Base-by-base conservation (phyloP, 2,113 vertebrate species). In the Dicerorhinus sumatrensis region DNA sequence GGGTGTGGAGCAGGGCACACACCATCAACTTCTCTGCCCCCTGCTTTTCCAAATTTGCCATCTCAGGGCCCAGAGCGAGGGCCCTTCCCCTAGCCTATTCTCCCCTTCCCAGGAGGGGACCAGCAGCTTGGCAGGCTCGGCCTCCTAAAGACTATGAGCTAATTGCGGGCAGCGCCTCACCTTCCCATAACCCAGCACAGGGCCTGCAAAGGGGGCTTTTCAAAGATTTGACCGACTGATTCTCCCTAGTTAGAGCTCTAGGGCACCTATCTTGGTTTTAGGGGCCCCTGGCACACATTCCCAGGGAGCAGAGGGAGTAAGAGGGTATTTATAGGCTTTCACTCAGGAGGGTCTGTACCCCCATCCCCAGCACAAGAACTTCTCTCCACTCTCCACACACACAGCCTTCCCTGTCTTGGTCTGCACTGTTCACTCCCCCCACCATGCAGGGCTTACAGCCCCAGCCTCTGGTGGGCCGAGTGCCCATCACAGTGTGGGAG, bases 1-100 rank as follows among this genome's bases (percentile, higher is more conserved):
- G 27, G 1, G 10, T 4, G 5, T 1, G 8, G 13, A 31, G 12
- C 4, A 25, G 82, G 25, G 23, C 60, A 7, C 1, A 0, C 18
- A 21, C 76, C 80, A 58, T 54, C 51, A 8, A 6, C n/a, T 31
- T 48, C 56, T 60, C 69, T 33, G 80, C 23, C 5, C 36, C 20
- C 87, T 25, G 48, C 76, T 65, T 72, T 73, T 75, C 95, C 90
- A 92, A 2, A 11, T 9, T 60, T 67, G 14, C 42, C 67, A 82
- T 10, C 56, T 63, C 11, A 3, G 54, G 29, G 27, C 65, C 62
- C 79, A 29, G 33, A 13, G 46, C 42, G 4, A 16, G 36, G 58
- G n/a, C 10, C 31, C 18, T 14, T 42, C 8, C n/a, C 48, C 14
- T 75, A 14, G 25, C 72, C 31, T 2, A 0, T 2, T 69, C 76